Percentiles rank a stretch among this genome's conserved stretches.
Conservation (phyloP, 2,113 vertebrate species). For the Illadopsis cleaveri region DNA sequence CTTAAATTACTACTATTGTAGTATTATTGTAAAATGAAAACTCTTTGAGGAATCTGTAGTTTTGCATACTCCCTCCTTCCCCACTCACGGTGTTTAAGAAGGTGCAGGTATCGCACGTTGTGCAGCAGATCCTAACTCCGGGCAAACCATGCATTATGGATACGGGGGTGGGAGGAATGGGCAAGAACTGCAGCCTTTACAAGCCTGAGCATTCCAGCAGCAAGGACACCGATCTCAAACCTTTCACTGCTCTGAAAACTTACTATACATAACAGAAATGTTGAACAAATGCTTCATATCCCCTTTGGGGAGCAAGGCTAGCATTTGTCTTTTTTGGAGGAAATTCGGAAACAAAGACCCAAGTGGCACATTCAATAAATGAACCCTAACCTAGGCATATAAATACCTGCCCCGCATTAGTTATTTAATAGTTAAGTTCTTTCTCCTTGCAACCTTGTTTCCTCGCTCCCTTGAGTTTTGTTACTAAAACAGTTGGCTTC, state of each 20-base stretch:
- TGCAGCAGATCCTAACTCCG: slow-evolving; percentile 14
- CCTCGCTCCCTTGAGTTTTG: neutral
- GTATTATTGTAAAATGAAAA: slow-evolving; percentile 19
- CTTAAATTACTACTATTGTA: slow-evolving; percentile 30
- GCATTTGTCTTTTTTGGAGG: neutral
- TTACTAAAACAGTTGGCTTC: slow-evolving; percentile 18
- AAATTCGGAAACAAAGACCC: neutral
- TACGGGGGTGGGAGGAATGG: neutral
- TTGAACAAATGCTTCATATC: neutral
- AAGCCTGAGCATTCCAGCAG: slow-evolving; percentile 25
- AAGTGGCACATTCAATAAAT: neutral
- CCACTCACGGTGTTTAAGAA: neutral
- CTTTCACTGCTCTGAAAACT: neutral
- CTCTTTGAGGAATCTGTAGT: neutral
- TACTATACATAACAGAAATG: neutral
- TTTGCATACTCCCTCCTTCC: neutral
- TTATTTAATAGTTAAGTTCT: neutral
- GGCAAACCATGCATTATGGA: slow-evolving; percentile 49
- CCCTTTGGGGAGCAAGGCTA: neutral
- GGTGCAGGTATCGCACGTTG: neutral
- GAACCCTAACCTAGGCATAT: neutral
- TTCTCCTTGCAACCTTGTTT: neutral
- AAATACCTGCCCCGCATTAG: neutral
- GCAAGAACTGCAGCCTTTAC: slow-evolving; percentile 37
- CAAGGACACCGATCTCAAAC: slow-evolving; percentile 15